phyloP scores from a whole-genome alignment of 2,888 invertebrate genomes.

The Tricholauxania praeusta region DNA sequence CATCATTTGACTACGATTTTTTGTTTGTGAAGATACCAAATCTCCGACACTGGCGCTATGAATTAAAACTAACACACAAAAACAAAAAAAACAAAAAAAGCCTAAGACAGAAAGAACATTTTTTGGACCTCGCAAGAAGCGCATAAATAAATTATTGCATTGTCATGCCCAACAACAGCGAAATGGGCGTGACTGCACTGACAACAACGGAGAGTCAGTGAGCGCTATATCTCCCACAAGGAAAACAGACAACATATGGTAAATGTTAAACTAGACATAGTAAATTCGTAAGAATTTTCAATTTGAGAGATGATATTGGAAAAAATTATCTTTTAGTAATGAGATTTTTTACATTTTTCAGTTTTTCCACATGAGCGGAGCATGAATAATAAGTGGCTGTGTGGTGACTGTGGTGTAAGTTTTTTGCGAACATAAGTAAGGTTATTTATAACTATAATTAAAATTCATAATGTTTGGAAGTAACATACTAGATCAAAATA shows the following conservation, averaged over 20 bases:
- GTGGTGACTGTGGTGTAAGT: too few relatives aligned
- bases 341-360: too few relatives aligned
- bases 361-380: too few relatives aligned
- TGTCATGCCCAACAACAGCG: neutral
- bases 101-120: neutral
- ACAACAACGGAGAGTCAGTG: too few relatives aligned
- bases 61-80: neutral
- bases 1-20: conserved; percentile 10
- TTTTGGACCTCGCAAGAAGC: conserved; percentile 9
- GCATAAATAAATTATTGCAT: conserved; percentile 12
- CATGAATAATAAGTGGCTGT: too few relatives aligned
- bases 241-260: conserved; percentile 9
- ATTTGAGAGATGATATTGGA: conserved; percentile 18
- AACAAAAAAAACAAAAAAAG: neutral
- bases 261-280: neutral
- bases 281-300: conserved; percentile 14
- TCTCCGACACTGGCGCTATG: conserved; percentile 11
- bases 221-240: neutral
- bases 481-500: too few relatives aligned
- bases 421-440: too few relatives aligned
- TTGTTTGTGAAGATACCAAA: neutral
- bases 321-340: neutral
- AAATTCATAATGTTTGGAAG: too few relatives aligned
- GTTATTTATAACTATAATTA: too few relatives aligned
- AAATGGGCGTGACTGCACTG: conserved; percentile 5